Conservation (phyloP, 2,113 vertebrate species). For the Phyllostomus discolor region DNA sequence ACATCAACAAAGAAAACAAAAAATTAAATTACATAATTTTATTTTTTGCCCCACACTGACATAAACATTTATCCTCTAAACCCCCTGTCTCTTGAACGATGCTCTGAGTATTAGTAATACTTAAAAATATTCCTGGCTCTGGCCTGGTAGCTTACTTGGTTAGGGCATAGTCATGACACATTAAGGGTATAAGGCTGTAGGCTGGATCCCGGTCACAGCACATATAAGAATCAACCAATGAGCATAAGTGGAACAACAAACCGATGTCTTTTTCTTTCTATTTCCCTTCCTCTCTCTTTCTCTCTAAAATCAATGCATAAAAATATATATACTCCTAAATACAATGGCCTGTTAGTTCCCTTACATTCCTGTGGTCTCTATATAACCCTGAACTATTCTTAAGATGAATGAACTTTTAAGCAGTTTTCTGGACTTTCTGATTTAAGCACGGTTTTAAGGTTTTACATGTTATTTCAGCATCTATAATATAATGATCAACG, state of each 20-base stretch:
- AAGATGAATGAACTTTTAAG: conserved; percentile 14
- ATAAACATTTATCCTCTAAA: not conserved
- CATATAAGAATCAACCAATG: too few species aligned
- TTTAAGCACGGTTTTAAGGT: not conserved
- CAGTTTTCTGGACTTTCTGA: conserved; percentile 8
- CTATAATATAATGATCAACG: not conserved
- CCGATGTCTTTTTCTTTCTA: too few species aligned
- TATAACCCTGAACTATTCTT: not conserved
- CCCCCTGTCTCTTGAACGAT: conserved; percentile 15
- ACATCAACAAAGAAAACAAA: conserved; percentile 6
- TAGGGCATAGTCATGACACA: too few species aligned
- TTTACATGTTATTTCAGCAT: not conserved
- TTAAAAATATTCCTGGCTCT: conserved; percentile 5
- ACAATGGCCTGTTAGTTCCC: not conserved
- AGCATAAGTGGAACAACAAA: too few species aligned
- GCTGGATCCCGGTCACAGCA: too few species aligned
- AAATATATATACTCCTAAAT: conserved; percentile 26
- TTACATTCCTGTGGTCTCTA: conserved; percentile 12
- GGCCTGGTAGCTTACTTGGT: too few species aligned
- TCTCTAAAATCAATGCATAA: not conserved
- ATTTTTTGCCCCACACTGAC: not conserved
- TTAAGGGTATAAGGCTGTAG: too few species aligned
- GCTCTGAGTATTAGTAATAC: not conserved
- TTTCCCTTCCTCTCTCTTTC: too few species aligned
- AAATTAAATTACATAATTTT: conserved; percentile 5